phyloP scores from a whole-genome alignment of 2,113 vertebrate species.

The Craseonycteris thonglongyai region DNA sequence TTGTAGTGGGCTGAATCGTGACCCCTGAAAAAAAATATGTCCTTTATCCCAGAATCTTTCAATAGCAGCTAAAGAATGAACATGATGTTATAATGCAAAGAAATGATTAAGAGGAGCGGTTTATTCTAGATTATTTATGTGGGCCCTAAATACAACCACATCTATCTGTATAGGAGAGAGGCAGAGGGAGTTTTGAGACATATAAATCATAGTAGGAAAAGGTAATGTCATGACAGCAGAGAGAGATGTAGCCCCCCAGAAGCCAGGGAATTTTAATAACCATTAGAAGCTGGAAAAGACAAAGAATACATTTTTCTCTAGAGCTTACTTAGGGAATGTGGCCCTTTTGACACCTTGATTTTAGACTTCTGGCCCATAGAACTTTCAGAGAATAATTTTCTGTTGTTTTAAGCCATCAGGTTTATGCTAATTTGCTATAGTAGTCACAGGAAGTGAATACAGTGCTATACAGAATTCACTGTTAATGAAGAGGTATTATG shows the following conservation, averaged over 20 bases:
- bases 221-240: too few species aligned
- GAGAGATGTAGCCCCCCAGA: neutral
- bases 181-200: neutral
- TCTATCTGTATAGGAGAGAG: neutral
- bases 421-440: neutral
- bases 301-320: neutral
- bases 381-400: neutral
- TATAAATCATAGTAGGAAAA: neutral
- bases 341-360: neutral
- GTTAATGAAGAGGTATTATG: neutral
- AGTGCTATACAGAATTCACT: neutral
- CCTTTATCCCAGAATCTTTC: neutral
- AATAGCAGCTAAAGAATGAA: neutral
- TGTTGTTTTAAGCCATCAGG: neutral
- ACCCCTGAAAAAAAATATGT: neutral
- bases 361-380: neutral
- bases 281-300: neutral
- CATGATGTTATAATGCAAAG: neutral
- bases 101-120: neutral
- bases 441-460: neutral
- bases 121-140: neutral
- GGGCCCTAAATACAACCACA: neutral
- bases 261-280: neutral
- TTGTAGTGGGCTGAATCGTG: neutral
- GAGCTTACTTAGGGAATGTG: neutral